Evolutionary conservation across 2,888 invertebrate species (phyloP).

Genomic region (Tromatobia lineatoria): DNA sequence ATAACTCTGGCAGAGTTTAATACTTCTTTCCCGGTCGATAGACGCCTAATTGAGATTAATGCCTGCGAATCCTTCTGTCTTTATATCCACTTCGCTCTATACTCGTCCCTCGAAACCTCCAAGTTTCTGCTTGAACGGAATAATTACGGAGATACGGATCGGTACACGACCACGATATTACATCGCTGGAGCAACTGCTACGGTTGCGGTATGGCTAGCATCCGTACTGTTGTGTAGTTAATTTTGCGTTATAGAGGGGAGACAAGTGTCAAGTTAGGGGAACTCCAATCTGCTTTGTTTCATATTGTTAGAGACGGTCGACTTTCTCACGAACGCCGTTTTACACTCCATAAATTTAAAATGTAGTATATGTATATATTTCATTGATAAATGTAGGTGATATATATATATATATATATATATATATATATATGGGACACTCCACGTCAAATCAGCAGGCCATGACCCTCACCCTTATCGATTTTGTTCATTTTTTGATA

Average conservation of each 20-base stretch:
- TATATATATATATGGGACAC: no score
- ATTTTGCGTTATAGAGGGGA: slow-evolving; percentile 38
- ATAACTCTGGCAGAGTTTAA: background rate
- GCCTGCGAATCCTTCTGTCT: slow-evolving; percentile 69
- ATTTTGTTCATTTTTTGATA: no score
- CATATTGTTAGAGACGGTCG: background rate
- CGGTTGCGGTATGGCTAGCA: slow-evolving; percentile 1
- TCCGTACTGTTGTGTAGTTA: slow-evolving; percentile 35
- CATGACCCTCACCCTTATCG: no score
- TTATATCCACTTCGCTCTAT: slow-evolving; percentile 8
- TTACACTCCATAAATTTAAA: no score
- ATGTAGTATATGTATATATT: no score
- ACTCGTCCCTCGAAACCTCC: slow-evolving; percentile 64
- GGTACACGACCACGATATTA: slow-evolving; percentile 64
- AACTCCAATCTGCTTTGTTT: slow-evolving; percentile 13
- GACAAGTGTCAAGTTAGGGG: slow-evolving; percentile 35
- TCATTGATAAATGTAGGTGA: no score
- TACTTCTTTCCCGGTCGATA: slow-evolving; percentile 65
- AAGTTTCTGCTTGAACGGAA: slow-evolving; percentile 75
- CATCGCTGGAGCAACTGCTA: slow-evolving; percentile 16
- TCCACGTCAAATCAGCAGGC: no score
- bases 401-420: no score
- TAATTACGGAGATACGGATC: slow-evolving; percentile 78
- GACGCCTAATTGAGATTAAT: slow-evolving; percentile 78
- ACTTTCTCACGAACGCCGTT: background rate